These are phyloP conservation scores for Scytalopus superciliaris DNA, from an alignment of 2,113 vertebrate genomes.

Conservation along the genomic window DNA sequence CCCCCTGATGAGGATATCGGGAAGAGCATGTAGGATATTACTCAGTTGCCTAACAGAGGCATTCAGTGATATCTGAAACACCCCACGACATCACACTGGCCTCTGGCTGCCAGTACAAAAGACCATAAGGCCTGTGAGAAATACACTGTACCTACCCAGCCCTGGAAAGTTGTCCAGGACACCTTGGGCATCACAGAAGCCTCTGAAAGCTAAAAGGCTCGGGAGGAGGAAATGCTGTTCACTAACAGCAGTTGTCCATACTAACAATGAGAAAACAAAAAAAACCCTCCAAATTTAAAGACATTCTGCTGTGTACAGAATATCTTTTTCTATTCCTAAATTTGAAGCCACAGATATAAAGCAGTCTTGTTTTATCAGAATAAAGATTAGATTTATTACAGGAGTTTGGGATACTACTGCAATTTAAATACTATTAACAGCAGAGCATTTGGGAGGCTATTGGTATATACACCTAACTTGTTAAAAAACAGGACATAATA, in stretches of 20 bases:
- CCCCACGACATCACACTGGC: neutral
- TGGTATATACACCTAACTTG: neutral
- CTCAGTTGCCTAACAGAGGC: neutral
- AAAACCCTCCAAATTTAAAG: fast-evolving
- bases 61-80: neutral
- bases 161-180: neutral
- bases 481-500: neutral
- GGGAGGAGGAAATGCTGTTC: fast-evolving
- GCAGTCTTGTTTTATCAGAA: neutral
- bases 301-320: neutral
- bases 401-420: neutral
- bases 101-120: neutral
- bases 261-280: neutral
- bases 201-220: neutral
- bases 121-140: neutral
- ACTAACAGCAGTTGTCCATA: neutral
- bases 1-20: fast-evolving
- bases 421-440: neutral
- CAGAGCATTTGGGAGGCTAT: neutral
- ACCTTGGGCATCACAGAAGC: neutral
- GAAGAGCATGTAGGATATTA: neutral
- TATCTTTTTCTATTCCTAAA: neutral
- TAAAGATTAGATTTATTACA: neutral
- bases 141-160: neutral
- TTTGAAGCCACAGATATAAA: neutral